These are phyloP conservation scores for Drosophila eohydei DNA, from an alignment of 2,888 invertebrate genomes.

Conservation along the genomic window DNA sequence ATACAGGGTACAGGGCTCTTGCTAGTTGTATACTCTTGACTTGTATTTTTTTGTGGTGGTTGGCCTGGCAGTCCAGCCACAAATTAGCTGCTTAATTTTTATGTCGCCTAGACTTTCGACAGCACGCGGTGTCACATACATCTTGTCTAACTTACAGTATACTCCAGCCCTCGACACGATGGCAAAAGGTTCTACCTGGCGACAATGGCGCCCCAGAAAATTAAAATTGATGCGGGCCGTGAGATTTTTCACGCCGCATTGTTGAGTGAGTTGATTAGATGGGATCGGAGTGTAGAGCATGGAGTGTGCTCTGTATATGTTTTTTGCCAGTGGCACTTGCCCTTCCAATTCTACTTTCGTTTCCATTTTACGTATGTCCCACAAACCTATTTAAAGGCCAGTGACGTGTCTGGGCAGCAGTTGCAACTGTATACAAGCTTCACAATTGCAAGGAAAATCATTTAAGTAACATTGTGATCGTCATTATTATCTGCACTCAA, in stretches of 20 bases:
- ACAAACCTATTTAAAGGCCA: slow-evolving; percentile 68
- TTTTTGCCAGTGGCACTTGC: slow-evolving; percentile 16
- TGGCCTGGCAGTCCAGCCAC: slow-evolving; percentile 41
- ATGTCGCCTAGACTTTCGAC: slow-evolving; percentile 41
- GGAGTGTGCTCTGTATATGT: background rate
- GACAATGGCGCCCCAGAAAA: slow-evolving; percentile 48
- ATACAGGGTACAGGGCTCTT: background rate
- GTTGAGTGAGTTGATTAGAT: slow-evolving; percentile 68
- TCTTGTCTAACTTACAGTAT: slow-evolving; percentile 37
- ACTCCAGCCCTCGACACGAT: slow-evolving; percentile 3
- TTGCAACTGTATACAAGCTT: slow-evolving; percentile 24
- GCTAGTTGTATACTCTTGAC: background rate
- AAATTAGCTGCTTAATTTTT: slow-evolving; percentile 74
- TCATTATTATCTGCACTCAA: slow-evolving; percentile 30
- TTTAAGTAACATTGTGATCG: slow-evolving; percentile 19
- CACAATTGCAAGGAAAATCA: slow-evolving; percentile 27
- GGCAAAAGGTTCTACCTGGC: slow-evolving; percentile 34
- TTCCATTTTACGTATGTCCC: slow-evolving; percentile 31
- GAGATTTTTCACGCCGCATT: slow-evolving; percentile 73
- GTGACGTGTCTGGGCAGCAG: slow-evolving; percentile 42
- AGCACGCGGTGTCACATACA: slow-evolving; percentile 19
- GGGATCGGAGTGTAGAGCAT: background rate
- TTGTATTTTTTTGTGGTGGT: background rate
- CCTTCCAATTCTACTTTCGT: slow-evolving; percentile 11
- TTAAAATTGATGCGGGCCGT: slow-evolving; percentile 67